Conservation (phyloP, 2,113 vertebrate genomes). For the Lutjanus erythropterus region DNA sequence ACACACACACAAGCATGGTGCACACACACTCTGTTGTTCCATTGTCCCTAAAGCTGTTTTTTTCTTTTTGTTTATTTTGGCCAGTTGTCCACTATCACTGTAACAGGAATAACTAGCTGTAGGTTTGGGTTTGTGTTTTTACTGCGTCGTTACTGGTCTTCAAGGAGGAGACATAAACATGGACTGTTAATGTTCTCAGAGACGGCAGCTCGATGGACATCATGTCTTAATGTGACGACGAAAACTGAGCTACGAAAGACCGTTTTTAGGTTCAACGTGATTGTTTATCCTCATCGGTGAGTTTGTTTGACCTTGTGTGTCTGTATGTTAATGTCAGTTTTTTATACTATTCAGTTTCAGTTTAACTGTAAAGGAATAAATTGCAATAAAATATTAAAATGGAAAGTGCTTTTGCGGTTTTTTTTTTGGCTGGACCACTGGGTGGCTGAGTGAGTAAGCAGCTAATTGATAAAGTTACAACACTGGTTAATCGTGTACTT, state of each 20-base stretch:
- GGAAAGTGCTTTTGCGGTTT: rapidly evolving
- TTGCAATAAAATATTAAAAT: constrained; percentile 84
- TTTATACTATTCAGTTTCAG: constrained; percentile 78
- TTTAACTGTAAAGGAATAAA: constrained; percentile 82
- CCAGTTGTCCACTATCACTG: constrained; percentile 51
- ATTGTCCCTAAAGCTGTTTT: constrained; percentile 40
- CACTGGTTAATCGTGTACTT: too few species aligned
- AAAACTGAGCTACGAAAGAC: constrained; percentile 25
- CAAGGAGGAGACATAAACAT: constrained; percentile 39
- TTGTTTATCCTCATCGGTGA: constrained; percentile 47
- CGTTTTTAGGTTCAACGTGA: constrained; percentile 56
- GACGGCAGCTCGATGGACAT: constrained; percentile 70
- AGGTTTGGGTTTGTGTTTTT: constrained; percentile 65
- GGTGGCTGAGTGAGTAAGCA: too few species aligned
- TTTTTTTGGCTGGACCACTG: too few species aligned
- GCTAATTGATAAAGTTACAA: too few species aligned
- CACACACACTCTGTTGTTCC: constrained; percentile 48
- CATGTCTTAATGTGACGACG: constrained; percentile 56
- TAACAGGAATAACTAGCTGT: constrained; percentile 64
- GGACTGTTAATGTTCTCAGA: constrained; percentile 69
- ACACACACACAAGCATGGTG: constrained; percentile 61
- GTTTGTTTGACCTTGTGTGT: constrained; percentile 68
- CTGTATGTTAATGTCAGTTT: constrained; percentile 70
- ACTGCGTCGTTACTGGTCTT: constrained; percentile 49
- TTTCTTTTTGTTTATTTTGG: constrained; percentile 21